A percentile compares a stretch with the other conserved stretches of the same genome.
Evolutionary conservation across 2,888 invertebrate genomes (phyloP).

Genomic region (Melinaea marsaeus): DNA sequence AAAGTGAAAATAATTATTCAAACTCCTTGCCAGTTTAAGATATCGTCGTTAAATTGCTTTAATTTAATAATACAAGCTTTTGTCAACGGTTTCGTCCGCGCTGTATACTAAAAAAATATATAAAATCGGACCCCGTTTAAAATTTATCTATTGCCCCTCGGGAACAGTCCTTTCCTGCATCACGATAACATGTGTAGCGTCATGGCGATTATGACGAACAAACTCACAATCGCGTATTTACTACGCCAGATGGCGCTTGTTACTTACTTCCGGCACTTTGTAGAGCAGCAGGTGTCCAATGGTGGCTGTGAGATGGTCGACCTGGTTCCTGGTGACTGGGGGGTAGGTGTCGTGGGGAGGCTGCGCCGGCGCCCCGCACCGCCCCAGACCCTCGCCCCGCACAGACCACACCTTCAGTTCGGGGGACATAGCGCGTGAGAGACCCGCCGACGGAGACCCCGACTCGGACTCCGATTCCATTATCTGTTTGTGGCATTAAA

Average conservation of each 20-base stretch:
- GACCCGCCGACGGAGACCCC: constrained; percentile 78
- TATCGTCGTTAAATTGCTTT: too few relatives aligned
- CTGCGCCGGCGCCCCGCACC: constrained; percentile 79
- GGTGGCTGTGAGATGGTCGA: constrained; percentile 89
- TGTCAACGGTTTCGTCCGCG: too few relatives aligned
- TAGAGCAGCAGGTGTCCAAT: constrained; percentile 89
- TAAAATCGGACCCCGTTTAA: too few relatives aligned
- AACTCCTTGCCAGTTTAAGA: too few relatives aligned
- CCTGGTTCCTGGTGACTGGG: constrained; percentile 89
- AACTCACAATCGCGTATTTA: too few relatives aligned
- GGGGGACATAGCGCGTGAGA: constrained; percentile 81
- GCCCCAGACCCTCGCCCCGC: constrained; percentile 81
- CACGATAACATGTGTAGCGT: too few relatives aligned
- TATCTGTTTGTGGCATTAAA: constrained; percentile 46
- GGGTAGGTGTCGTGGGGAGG: constrained; percentile 81
- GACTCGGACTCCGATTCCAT: constrained; percentile 68
- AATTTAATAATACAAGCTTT: too few relatives aligned
- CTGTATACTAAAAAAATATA: too few relatives aligned
- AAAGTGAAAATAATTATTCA: too few relatives aligned
- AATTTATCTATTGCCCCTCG: too few relatives aligned
- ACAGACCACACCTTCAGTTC: constrained; percentile 82
- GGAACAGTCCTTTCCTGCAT: too few relatives aligned
- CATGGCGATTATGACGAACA: too few relatives aligned
- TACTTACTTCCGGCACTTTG: constrained; percentile 85
- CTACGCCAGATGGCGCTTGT: neutral